Evolutionary conservation across 2,113 vertebrate genomes (phyloP).

Genomic region (Oceanodroma tethys): DNA sequence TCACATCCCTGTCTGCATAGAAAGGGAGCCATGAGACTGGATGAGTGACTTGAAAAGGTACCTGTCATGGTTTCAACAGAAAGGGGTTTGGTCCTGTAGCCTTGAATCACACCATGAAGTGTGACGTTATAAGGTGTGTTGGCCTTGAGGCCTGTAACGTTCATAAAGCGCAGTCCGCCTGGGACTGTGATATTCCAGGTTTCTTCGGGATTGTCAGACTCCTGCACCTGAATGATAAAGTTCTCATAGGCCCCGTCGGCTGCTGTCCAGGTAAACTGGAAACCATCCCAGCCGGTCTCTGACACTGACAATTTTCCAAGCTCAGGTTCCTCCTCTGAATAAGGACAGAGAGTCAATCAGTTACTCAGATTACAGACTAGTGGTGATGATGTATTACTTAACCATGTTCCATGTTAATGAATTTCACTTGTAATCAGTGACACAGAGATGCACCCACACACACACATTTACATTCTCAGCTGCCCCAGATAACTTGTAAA

Average conservation of each 20-base stretch:
- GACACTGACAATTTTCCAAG: slow-evolving; percentile 80
- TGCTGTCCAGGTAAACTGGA: slow-evolving; percentile 88
- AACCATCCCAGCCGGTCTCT: slow-evolving; percentile 85
- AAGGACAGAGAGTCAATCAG: slow-evolving; percentile 70
- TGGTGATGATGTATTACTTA: neutral
- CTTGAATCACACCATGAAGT: slow-evolving; percentile 79
- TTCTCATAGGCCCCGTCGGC: slow-evolving; percentile 77
- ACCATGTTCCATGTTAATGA: neutral
- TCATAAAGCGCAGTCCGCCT: slow-evolving; percentile 67
- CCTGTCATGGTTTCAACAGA: slow-evolving; percentile 67
- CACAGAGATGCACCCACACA: neutral
- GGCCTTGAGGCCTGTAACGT: slow-evolving; percentile 81
- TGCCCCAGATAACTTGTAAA: neutral
- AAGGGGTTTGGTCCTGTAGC: slow-evolving; percentile 70
- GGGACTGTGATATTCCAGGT: slow-evolving; percentile 77
- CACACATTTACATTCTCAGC: neutral
- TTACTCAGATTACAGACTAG: neutral
- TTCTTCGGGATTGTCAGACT: slow-evolving; percentile 66
- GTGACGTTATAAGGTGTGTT: slow-evolving; percentile 81
- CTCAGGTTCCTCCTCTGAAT: slow-evolving; percentile 84
- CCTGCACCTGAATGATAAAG: slow-evolving; percentile 88
- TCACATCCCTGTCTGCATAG: neutral
- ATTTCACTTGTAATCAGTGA: neutral
- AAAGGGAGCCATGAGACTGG: neutral
- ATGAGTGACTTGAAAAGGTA: neutral